These are phyloP conservation scores for Echinops telfairi DNA, from an alignment of 2,113 vertebrate species.

Conservation along the genomic window DNA sequence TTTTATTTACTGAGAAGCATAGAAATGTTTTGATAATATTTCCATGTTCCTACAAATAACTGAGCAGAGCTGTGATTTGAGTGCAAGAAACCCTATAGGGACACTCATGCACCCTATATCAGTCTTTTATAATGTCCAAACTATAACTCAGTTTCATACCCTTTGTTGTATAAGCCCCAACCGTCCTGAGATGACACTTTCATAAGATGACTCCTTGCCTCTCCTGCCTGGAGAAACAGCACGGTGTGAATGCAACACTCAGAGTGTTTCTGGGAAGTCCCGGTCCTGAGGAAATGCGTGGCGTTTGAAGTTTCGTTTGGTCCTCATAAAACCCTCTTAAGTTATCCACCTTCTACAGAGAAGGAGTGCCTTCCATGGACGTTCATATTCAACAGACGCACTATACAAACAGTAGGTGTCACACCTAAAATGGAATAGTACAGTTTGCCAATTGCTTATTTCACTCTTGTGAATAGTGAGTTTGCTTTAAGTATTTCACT, in stretches of 20 bases:
- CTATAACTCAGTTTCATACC: background rate
- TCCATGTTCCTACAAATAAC: background rate
- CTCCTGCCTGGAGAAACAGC: background rate
- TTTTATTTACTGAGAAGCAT: background rate
- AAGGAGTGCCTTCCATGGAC: background rate
- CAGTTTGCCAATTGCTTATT: background rate
- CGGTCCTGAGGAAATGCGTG: background rate
- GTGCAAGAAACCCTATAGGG: background rate
- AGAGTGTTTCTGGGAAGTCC: background rate
- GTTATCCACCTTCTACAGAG: background rate
- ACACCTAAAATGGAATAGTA: background rate
- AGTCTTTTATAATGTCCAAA: background rate
- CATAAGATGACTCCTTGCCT: background rate
- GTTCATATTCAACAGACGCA: too few species aligned
- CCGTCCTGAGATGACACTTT: too few species aligned
- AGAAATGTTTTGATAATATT: background rate
- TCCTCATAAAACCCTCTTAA: background rate
- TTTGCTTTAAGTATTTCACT: background rate
- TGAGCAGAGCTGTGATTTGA: background rate
- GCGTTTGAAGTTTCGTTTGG: background rate
- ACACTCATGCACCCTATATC: too few species aligned
- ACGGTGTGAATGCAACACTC: background rate
- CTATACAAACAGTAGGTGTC: background rate
- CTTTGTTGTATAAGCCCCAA: background rate
- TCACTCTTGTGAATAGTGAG: background rate